These are phyloP conservation scores for Urocitellus parryii DNA, from an alignment of 2,113 vertebrate genomes.

Conservation along the genomic window DNA sequence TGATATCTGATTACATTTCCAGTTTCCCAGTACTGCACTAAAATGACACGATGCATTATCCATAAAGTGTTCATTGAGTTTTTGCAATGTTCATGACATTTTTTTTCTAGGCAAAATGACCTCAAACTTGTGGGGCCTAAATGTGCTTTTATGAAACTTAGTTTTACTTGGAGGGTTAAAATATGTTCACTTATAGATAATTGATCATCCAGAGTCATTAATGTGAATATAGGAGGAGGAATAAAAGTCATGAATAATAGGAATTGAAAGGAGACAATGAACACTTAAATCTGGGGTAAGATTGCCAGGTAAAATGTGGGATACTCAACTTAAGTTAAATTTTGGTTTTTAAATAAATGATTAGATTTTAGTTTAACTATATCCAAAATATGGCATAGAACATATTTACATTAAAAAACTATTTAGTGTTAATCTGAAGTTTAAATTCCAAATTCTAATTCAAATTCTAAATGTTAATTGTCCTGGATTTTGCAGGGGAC, in stretches of 20 bases:
- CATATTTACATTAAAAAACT: not conserved
- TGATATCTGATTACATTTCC: not conserved
- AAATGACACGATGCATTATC: not conserved
- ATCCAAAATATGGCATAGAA: not conserved
- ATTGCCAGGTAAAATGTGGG: not conserved
- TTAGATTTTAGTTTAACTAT: not conserved
- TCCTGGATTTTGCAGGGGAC: not conserved
- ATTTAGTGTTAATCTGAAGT: not conserved
- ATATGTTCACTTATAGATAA: too few relatives aligned
- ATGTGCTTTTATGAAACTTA: not conserved
- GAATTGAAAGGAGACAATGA: not conserved
- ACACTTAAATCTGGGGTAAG: not conserved
- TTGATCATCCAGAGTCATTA: too few relatives aligned
- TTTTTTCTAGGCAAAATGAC: not conserved
- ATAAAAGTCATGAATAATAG: not conserved
- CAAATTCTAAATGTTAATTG: not conserved
- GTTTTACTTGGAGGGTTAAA: not conserved
- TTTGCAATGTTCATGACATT: not conserved
- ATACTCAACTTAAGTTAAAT: not conserved
- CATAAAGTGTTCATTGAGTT: not conserved
- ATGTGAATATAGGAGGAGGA: too few relatives aligned
- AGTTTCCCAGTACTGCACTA: not conserved
- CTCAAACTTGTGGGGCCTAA: not conserved
- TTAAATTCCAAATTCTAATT: not conserved
- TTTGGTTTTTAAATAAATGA: constrained; percentile 4